Conservation (phyloP, 2,888 invertebrate genomes). For the Cryptops parisi region DNA sequence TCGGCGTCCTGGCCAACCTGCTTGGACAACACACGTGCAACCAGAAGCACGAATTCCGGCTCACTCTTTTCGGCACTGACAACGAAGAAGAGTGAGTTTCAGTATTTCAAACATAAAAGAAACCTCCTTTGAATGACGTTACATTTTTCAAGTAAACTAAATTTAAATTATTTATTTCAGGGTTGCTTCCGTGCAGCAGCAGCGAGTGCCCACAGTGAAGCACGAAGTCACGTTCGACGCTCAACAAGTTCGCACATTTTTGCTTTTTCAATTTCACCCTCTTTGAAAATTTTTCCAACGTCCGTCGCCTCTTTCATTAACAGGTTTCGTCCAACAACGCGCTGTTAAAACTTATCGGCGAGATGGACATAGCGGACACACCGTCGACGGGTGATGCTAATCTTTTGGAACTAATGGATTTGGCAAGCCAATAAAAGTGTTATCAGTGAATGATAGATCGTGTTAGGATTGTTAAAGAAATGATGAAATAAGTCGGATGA, state of each 20-base stretch:
- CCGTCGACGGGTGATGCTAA: neutral
- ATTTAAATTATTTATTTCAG: too few species aligned
- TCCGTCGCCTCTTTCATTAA: too few species aligned
- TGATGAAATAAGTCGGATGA: too few species aligned
- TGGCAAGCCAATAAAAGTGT: neutral
- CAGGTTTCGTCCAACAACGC: neutral
- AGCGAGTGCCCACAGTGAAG: neutral
- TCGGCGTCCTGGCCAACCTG: constrained; percentile 15
- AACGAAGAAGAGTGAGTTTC: neutral
- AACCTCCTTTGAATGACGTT: neutral
- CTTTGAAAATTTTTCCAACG: too few species aligned
- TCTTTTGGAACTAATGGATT: constrained; percentile 8
- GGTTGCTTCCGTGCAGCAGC: neutral
- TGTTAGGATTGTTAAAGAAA: too few species aligned
- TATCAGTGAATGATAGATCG: too few species aligned
- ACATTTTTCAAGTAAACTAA: neutral
- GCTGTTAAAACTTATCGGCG: neutral
- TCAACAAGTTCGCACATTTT: neutral
- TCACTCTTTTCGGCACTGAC: constrained; percentile 1
- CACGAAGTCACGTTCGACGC: neutral
- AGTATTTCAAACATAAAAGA: neutral
- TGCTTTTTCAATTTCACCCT: too few species aligned
- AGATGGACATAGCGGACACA: neutral
- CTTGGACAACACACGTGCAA: constrained; percentile 4
- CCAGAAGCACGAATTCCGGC: constrained; percentile 2